phyloP scores from a whole-genome alignment of 2,888 invertebrate species.

The Leptinotarsa tumamoca region DNA sequence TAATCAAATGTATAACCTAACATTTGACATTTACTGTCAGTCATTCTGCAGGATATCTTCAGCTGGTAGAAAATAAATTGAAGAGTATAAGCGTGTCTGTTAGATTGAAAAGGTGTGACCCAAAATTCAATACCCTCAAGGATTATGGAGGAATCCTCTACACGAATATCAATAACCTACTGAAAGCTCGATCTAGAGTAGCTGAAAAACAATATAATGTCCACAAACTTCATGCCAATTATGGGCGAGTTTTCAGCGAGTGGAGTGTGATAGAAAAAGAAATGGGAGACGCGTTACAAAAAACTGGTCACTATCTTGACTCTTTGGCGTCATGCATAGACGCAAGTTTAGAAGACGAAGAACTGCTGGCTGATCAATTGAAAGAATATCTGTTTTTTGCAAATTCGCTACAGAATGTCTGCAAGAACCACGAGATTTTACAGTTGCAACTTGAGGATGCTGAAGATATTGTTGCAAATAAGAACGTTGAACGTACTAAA shows the following conservation, averaged over 20 bases:
- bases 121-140: conserved; percentile 80
- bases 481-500: conserved; percentile 70
- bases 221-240: conserved; percentile 84
- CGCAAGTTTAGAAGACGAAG: conserved; percentile 80
- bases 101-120: conserved; percentile 79
- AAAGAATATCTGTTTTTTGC: conserved; percentile 87
- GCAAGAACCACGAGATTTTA: conserved; percentile 75
- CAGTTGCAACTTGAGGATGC: conserved; percentile 80
- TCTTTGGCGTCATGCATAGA: conserved; percentile 62
- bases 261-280: conserved; percentile 86
- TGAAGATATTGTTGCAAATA: conserved; percentile 70
- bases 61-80: conserved; percentile 83
- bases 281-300: conserved; percentile 83
- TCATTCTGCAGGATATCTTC: conserved; percentile 73
- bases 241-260: conserved; percentile 81
- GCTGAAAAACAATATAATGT: conserved; percentile 82
- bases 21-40: background rate
- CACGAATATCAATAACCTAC: conserved; percentile 71
- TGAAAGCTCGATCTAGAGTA: conserved; percentile 75
- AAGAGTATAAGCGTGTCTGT: conserved; percentile 81
- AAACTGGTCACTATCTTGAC: conserved; percentile 74
- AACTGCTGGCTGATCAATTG: conserved; percentile 83
- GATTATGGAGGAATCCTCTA: conserved; percentile 81
- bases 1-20: conserved; percentile 1
- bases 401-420: conserved; percentile 77